These are phyloP conservation scores for Pao palembangensis DNA, from an alignment of 2,113 vertebrate genomes.

Conservation along the genomic window DNA sequence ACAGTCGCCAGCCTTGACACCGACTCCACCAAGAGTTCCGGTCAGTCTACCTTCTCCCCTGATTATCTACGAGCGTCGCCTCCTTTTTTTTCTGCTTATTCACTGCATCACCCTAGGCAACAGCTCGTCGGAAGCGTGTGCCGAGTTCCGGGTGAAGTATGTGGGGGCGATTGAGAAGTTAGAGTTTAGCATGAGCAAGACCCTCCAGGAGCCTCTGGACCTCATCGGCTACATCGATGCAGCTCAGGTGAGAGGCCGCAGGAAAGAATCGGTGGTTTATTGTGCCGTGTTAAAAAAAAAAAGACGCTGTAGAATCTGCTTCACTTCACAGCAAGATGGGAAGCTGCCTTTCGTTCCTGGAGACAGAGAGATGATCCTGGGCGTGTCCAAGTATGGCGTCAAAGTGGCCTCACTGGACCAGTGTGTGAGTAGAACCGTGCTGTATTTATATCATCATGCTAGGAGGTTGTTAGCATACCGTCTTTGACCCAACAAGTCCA, in stretches of 20 bases:
- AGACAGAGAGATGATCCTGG: slow-evolving; percentile 93
- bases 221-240: slow-evolving; percentile 96
- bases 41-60: slow-evolving; percentile 55
- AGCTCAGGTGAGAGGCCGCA: slow-evolving; percentile 82
- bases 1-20: slow-evolving; percentile 97
- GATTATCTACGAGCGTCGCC: too few relatives aligned
- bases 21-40: slow-evolving; percentile 95
- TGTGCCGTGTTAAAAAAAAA: neutral
- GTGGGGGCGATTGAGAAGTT: slow-evolving; percentile 91
- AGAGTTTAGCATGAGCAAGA: slow-evolving; percentile 82
- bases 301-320: slow-evolving; percentile 29
- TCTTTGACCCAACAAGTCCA: neutral
- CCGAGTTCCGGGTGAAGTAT: slow-evolving; percentile 93
- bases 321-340: slow-evolving; percentile 88
- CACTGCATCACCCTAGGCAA: slow-evolving; percentile 69
- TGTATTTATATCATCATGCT: neutral
- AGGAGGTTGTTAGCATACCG: too few relatives aligned
- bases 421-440: slow-evolving; percentile 82
- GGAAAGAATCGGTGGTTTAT: neutral
- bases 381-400: slow-evolving; percentile 93
- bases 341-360: slow-evolving; percentile 92
- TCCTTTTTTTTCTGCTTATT: neutral
- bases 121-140: slow-evolving; percentile 83
- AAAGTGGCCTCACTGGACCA: slow-evolving; percentile 92
- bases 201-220: slow-evolving; percentile 87